Evolutionary conservation across 2,797 vertebrate genomes (phyloP).

Genomic region (Rhinogobio ventralis): DNA sequence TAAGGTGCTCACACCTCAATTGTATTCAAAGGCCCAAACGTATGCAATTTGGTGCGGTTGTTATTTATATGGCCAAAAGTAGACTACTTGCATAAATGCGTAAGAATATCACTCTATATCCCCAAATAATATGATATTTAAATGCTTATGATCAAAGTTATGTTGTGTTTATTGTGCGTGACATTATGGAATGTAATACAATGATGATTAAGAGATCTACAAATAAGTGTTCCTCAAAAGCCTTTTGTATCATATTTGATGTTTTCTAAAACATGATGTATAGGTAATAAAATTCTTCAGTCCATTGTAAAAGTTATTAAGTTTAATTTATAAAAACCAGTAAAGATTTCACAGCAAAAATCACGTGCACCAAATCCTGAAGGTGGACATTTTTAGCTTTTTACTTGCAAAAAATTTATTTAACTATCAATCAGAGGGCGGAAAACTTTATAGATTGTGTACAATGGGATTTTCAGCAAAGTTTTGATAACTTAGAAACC

Average conservation of each 20-base stretch:
- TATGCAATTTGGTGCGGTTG: neutral
- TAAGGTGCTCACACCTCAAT: neutral
- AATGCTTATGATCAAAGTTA: neutral
- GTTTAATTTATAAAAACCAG: neutral
- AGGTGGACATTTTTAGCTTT: neutral
- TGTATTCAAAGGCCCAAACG: neutral
- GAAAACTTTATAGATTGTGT: neutral
- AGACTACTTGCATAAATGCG: neutral
- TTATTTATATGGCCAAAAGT: neutral
- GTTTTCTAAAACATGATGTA: neutral
- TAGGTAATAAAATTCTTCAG: neutral
- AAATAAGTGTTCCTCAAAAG: neutral
- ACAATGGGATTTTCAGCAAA: neutral
- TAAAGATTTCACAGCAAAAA: neutral
- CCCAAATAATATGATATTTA: neutral
- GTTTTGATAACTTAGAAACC: neutral
- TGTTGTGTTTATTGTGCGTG: neutral
- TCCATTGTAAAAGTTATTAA: neutral
- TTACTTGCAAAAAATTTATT: neutral
- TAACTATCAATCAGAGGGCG: neutral
- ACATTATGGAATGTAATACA: no score
- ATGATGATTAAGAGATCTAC: neutral
- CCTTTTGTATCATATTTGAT: neutral
- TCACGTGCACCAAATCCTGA: neutral
- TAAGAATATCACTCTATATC: neutral